Evolutionary conservation across 2,797 vertebrate species (phyloP), one percentile per base, ranked within the genome.

Genomic region (Gorsachius magnificus): DNA sequence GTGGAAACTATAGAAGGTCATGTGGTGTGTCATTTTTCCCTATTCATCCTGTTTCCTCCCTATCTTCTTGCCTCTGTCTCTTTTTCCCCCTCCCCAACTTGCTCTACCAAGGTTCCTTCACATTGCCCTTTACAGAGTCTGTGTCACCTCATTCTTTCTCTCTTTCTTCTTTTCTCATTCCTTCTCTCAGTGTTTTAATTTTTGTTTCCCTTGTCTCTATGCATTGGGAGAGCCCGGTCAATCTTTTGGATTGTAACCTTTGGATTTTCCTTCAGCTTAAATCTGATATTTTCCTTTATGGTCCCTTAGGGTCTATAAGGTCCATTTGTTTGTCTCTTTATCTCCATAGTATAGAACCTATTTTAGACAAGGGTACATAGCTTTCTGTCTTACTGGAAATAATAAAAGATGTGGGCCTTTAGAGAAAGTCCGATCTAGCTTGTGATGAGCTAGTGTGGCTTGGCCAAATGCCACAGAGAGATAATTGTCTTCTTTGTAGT

Each of bases 401-500:
- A 95, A 66, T 43, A 70, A 61, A 92, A 90, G 17, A 82, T 41
- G 10, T 22, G 8, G 8, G 13, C 58, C 87, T 89, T 93, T 65
- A 89, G 28, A 82, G 41, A 60, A 89, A 89, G 25, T 48, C 36
- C 8, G 6, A 84, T 70, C 38, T 82, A 84, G 58, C 31, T 50
- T 72, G 38, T 1, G 5, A 70, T 41, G 68, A 83, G 56, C 61
- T 82, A 57, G 21, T 31, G 35, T 84, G 50, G 35, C 53, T 90
- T 96, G 92, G 90, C 60, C 46, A 86, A 96, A 71, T 69, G 83
- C 74, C 69, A 87, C 54, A 74, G 48, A 38, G 19, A 90, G 60
- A 53, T 65, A 90, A 92, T 69, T 69, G 31, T 77, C 36, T 51
- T 75, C 66, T 85, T 89, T 63, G 46, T 53, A 84, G 58, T 5